phyloP scores from a whole-genome alignment of 2,888 invertebrate genomes.

The Arctia plantaginis region DNA sequence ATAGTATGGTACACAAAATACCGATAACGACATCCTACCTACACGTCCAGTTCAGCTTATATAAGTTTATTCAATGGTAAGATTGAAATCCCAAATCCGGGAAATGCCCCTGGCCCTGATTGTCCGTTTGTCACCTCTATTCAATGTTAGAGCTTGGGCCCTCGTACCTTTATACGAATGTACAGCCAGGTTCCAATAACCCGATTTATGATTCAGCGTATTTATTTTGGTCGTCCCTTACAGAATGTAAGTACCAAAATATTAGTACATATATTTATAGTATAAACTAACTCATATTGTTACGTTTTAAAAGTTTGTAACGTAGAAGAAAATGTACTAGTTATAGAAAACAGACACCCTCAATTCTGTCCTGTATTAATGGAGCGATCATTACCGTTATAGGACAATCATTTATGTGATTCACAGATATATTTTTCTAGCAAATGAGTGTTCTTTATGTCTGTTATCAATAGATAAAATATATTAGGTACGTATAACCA shows the following conservation, averaged over 20 bases:
- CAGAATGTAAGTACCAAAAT: too few relatives aligned
- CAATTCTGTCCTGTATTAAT: too few relatives aligned
- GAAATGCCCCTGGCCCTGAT: constrained; percentile 47
- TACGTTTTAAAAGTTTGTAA: neutral
- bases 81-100: constrained; percentile 62
- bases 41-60: constrained; percentile 15
- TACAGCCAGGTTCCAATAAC: constrained; percentile 33
- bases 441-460: too few relatives aligned
- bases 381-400: too few relatives aligned
- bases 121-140: constrained; percentile 58
- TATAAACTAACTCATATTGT: neutral
- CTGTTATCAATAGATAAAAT: too few relatives aligned
- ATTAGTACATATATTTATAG: too few relatives aligned
- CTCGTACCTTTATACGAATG: constrained; percentile 38
- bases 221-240: constrained; percentile 5
- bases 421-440: too few relatives aligned
- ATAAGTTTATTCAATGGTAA: constrained; percentile 54
- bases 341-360: too few relatives aligned
- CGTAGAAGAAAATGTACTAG: neutral
- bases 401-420: too few relatives aligned
- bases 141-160: constrained; percentile 48
- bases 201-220: constrained; percentile 25
- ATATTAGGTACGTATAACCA: too few relatives aligned
- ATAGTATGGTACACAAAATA: neutral
- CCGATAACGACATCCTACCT: neutral